These are phyloP conservation scores for Brachystomella parvula DNA, from an alignment of 1,140 invertebrate species.

Conservation along the genomic window DNA sequence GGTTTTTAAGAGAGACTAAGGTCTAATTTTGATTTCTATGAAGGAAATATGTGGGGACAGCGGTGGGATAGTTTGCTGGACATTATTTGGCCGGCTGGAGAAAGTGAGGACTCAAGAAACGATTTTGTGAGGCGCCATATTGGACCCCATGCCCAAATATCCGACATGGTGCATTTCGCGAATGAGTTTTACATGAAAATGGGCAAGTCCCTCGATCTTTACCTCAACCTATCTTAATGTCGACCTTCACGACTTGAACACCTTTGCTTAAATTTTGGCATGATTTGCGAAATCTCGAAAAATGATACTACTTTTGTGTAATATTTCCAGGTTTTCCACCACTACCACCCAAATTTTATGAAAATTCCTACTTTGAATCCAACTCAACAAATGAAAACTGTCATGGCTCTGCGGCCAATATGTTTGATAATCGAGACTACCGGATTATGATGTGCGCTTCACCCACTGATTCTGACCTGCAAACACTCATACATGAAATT, in stretches of 20 bases:
- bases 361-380: conserved; percentile 15
- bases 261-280: no score
- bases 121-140: conserved; percentile 63
- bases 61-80: conserved; percentile 71
- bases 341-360: conserved; percentile 8
- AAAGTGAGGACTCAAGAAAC: conserved; percentile 46
- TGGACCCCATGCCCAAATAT: conserved; percentile 46
- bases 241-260: no score
- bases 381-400: conserved; percentile 7
- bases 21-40: conserved; percentile 19
- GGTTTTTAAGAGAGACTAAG: not conserved
- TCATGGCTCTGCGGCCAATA: conserved; percentile 55
- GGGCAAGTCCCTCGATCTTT: no score
- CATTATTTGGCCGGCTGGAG: conserved; percentile 18
- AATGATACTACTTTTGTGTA: no score
- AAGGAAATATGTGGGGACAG: conserved; percentile 91
- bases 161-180: conserved; percentile 52
- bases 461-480: conserved; percentile 38
- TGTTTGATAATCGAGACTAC: conserved; percentile 57
- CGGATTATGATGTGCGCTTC: conserved; percentile 56
- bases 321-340: conserved; percentile 14
- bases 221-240: no score
- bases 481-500: conserved; percentile 69
- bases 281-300: no score
- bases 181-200: conserved; percentile 59